Conservation (phyloP, 2,797 vertebrate genomes). For the Otus scops region DNA sequence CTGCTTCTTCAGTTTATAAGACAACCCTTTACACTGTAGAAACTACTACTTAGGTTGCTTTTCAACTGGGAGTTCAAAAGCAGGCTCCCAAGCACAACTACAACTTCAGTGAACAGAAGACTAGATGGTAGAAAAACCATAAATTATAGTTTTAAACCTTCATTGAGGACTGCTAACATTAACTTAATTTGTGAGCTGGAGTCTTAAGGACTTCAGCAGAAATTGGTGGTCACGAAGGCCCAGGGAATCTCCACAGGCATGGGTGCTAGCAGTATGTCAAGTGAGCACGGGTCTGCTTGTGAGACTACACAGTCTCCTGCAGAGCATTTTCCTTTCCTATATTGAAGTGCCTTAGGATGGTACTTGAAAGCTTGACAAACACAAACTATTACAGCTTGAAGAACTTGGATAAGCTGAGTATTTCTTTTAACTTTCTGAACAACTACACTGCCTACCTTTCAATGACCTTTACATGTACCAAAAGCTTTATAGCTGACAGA, state of each 20-base stretch:
- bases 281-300: neutral
- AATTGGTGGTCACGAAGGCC: neutral
- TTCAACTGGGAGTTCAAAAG: neutral
- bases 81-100: neutral
- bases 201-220: neutral
- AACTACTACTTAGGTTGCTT: neutral
- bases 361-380: slow-evolving; percentile 47
- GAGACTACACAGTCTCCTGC: neutral
- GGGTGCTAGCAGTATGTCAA: neutral
- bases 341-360: neutral
- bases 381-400: neutral
- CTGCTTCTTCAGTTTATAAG: neutral
- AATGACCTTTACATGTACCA: neutral
- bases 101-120: neutral
- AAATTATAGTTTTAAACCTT: neutral
- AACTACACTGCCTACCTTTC: neutral
- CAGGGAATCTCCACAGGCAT: neutral
- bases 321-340: neutral
- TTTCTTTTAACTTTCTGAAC: slow-evolving; percentile 14
- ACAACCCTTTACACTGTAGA: neutral
- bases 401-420: neutral
- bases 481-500: neutral
- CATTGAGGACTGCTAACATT: neutral
- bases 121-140: neutral
- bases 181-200: neutral